These are phyloP conservation scores for Notocelia uddmanniana DNA, from an alignment of 2,888 invertebrate genomes.

Conservation along the genomic window DNA sequence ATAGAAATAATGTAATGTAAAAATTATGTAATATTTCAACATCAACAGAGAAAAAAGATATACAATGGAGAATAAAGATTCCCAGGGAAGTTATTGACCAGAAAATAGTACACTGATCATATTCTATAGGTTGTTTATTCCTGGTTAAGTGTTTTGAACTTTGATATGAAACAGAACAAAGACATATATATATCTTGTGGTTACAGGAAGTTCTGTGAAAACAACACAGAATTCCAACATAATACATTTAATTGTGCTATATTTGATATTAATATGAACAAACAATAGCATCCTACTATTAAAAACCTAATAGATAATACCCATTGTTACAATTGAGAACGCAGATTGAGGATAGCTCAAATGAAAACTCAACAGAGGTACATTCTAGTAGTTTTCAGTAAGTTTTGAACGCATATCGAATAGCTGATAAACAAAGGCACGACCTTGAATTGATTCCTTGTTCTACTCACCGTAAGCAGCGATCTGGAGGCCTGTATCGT, in stretches of 20 bases:
- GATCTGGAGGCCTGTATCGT: conserved; percentile 72
- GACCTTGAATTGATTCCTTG: conserved; percentile 38
- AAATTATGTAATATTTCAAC: neutral
- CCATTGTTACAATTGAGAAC: neutral
- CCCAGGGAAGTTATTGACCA: neutral
- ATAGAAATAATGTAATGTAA: neutral
- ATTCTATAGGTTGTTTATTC: neutral
- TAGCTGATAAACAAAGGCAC: conserved; percentile 9
- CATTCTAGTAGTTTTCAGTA: neutral
- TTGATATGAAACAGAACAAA: conserved; percentile 22
- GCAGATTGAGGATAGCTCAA: conserved; percentile 18
- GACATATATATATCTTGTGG: conserved; percentile 31
- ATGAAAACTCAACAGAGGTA: conserved; percentile 15
- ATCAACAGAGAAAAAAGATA: neutral
- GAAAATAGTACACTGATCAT: neutral
- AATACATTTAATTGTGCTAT: conserved; percentile 10
- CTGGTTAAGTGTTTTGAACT: conserved; percentile 1
- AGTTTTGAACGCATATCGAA: conserved; percentile 6
- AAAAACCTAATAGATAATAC: neutral
- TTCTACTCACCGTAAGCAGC: conserved; percentile 72
- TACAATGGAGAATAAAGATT: too few relatives aligned
- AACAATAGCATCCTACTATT: neutral
- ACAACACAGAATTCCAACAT: conserved; percentile 10
- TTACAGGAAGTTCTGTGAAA: conserved; percentile 21
- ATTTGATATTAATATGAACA: conserved; percentile 3